Conservation (phyloP, 1,140 invertebrate genomes). For the Archegozetes longisetosus region DNA sequence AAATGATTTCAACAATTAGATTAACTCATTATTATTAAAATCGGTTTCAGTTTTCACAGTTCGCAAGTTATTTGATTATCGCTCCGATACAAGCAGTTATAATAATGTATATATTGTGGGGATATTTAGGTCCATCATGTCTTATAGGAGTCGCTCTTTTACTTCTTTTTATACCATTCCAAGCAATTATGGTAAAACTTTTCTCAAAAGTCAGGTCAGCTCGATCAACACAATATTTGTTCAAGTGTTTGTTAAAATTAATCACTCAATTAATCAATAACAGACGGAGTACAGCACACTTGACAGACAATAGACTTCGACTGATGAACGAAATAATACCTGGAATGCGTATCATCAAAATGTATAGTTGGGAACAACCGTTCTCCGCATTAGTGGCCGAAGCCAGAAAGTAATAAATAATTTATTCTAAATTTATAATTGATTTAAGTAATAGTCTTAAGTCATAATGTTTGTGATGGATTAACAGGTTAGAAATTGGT, state of each 20-base stretch:
- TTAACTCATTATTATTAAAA: background rate
- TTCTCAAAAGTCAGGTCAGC: constrained; percentile 13
- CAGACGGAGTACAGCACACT: constrained; percentile 44
- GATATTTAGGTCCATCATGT: constrained; percentile 11
- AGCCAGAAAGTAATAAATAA: constrained; percentile 32
- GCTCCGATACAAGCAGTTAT: constrained; percentile 16
- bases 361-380: constrained; percentile 62
- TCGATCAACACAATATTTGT: no score
- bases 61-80: constrained; percentile 13
- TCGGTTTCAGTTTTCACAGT: background rate
- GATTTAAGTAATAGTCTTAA: no score
- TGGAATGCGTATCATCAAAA: constrained; percentile 65
- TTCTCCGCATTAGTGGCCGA: constrained; percentile 47
- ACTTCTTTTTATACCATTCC: constrained; percentile 16
- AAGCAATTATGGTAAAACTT: constrained; percentile 12
- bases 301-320: constrained; percentile 64
- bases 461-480: background rate
- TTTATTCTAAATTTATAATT: no score
- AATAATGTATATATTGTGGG: constrained; percentile 16
- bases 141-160: constrained; percentile 9
- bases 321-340: constrained; percentile 81
- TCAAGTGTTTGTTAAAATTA: constrained; percentile 3
- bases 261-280: constrained; percentile 19
- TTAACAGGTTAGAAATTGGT: constrained; percentile 39
- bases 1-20: background rate